Percentiles rank a stretch among this genome's conserved stretches.
Evolutionary conservation across 2,797 vertebrate species (phyloP).

Genomic region (Mormyrops attenuatus): DNA sequence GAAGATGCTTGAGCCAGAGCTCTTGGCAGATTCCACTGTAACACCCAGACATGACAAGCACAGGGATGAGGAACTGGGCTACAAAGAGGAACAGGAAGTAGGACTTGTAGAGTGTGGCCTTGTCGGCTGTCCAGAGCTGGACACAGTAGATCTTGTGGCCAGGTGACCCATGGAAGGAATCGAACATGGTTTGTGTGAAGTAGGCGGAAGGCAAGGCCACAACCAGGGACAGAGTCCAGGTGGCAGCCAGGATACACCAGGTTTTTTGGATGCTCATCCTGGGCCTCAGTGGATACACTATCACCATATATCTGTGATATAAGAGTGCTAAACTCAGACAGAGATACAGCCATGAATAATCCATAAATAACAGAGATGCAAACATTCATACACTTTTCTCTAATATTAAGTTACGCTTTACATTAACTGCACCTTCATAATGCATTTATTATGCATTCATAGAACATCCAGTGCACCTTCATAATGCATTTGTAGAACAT

Average conservation of each 20-base stretch:
- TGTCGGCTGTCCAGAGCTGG: slow-evolving; percentile 39
- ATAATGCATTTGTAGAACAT: too few relatives aligned
- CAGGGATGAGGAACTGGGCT: slow-evolving; percentile 33
- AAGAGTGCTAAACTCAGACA: not conserved
- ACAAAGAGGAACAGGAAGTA: slow-evolving; percentile 37
- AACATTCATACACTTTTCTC: too few relatives aligned
- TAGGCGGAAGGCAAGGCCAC: slow-evolving; percentile 34
- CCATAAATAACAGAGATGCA: too few relatives aligned
- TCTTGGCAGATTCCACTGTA: slow-evolving; percentile 31
- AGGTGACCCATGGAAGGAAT: too few relatives aligned
- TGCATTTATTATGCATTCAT: too few relatives aligned
- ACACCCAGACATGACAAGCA: slow-evolving; percentile 34
- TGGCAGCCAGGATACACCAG: slow-evolving; percentile 22
- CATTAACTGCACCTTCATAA: too few relatives aligned
- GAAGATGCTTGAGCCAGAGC: slow-evolving; percentile 39
- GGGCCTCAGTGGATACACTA: slow-evolving; percentile 37
- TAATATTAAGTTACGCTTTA: too few relatives aligned
- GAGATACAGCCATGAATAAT: not conserved
- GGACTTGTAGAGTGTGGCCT: slow-evolving; percentile 31
- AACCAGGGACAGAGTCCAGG: slow-evolving; percentile 32
- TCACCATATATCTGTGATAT: slow-evolving; percentile 33
- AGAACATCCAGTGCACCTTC: too few relatives aligned
- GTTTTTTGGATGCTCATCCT: slow-evolving; percentile 32
- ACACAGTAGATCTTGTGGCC: slow-evolving; percentile 33
- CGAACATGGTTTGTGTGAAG: slow-evolving; percentile 28